These are phyloP conservation scores for Troilus luridus DNA, from an alignment of 2,888 invertebrate species.

Conservation along the genomic window DNA sequence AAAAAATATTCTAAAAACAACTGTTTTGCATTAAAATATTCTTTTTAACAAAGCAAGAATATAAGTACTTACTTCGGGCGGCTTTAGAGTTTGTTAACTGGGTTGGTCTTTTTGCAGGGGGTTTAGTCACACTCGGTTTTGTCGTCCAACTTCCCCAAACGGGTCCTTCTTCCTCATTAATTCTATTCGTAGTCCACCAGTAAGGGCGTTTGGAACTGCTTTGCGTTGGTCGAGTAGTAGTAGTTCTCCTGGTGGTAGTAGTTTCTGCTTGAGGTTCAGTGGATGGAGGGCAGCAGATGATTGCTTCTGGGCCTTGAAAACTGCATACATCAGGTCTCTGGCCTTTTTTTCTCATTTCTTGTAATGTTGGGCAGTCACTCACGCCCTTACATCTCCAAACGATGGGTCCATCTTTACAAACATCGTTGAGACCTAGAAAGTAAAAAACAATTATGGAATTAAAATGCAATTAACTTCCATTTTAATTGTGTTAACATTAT, in stretches of 20 bases:
- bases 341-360: constrained; percentile 38
- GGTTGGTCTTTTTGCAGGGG: constrained; percentile 9
- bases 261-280: neutral
- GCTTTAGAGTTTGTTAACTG: neutral
- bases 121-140: neutral
- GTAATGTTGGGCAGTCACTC: constrained; percentile 51
- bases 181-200: neutral
- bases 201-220: neutral
- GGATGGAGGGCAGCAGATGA: constrained; percentile 60
- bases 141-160: constrained; percentile 48
- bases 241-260: neutral
- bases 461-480: neutral
- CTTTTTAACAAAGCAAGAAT: neutral
- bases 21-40: neutral
- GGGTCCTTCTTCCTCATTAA: neutral
- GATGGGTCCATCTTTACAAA: constrained; percentile 18
- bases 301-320: constrained; percentile 44
- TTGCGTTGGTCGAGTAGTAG: neutral
- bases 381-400: constrained; percentile 58
- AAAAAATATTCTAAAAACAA: neutral
- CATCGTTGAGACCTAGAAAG: neutral
- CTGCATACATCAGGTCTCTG: constrained; percentile 58
- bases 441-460: neutral
- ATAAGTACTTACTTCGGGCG: neutral
- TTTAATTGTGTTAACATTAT: neutral